Evolutionary conservation across 2,113 vertebrate genomes (phyloP).

Genomic region (Mesitornis unicolor): DNA sequence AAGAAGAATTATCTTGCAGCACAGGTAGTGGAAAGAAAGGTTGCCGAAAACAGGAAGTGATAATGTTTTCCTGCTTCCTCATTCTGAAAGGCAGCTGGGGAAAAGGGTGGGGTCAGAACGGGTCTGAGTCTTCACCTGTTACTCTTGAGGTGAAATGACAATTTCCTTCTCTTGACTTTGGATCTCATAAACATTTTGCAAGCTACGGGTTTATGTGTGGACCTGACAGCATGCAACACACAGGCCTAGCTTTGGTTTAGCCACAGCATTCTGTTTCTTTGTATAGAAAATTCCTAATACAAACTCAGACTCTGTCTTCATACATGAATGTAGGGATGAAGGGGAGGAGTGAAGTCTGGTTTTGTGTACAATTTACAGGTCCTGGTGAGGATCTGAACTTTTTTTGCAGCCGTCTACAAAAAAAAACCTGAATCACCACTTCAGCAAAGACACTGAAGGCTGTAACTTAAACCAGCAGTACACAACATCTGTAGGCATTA

Average conservation of each 20-base stretch:
- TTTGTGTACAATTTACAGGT: not conserved
- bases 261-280: not conserved
- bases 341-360: not conserved
- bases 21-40: not conserved
- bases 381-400: not conserved
- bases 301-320: not conserved
- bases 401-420: not conserved
- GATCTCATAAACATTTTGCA: not conserved
- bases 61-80: not conserved
- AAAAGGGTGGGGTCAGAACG: not conserved
- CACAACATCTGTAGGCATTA: no score
- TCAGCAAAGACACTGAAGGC: not conserved
- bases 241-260: not conserved
- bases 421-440: not conserved
- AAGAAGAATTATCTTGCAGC: not conserved
- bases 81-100: not conserved
- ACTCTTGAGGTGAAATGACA: not conserved
- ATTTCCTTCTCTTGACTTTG: not conserved
- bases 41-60: not conserved
- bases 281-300: not conserved
- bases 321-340: not conserved
- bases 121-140: not conserved
- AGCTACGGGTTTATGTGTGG: not conserved
- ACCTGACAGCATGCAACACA: not conserved
- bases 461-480: not conserved